Base-by-base conservation (phyloP, 2,797 vertebrate species). In the Tokudaia muenninki region DNA sequence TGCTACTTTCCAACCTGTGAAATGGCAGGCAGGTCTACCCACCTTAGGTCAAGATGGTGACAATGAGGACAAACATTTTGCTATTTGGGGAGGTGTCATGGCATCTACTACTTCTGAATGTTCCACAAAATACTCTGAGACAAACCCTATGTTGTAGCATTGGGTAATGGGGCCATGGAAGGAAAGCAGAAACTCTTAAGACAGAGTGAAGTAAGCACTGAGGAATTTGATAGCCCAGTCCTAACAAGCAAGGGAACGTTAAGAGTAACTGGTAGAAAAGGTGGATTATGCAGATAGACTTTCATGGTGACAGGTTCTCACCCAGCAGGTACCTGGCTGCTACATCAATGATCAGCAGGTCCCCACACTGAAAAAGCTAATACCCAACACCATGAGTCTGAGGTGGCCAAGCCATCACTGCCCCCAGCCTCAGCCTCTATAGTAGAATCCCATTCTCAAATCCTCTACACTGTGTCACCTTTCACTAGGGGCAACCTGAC, bases 241-340 rank as follows among this genome's bases (percentile, higher is more conserved):
- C n/a, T 77, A 26, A 75, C 26, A 47, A 8, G 21, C 92, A 59
- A 34, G 37, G 47, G 67, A 21, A 52, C 24, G 52, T n/a, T 44
- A 65, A 0, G 52, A 50, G 47, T 41, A 50, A 0, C 1, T 65
- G 37, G 7, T 14, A 2, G 1, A 31, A 31, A 37, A 78, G 1
- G 22, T 79, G 44, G 82, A 16, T 67, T 13, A 6, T 14, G 22
- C 14, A 44, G 22, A 61, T 19, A 19, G 34, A 13, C 29, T 91
- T 44, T 67, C 92, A 17, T 16, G 3, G 31, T 63, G 70, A 75
- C 24, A 59, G 29, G 72, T 75, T 77, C 74, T 78, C 41, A 34
- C 74, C 31, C 1, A 12, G 41, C 57, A 90, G 41, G 74, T 77
- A 21, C 14, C 67, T 74, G 87, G 72, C 72, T 61, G 17, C 37